Evolutionary conservation across 2,888 invertebrate genomes (phyloP).

Genomic region (Stenoptilia bipunctidactyla): DNA sequence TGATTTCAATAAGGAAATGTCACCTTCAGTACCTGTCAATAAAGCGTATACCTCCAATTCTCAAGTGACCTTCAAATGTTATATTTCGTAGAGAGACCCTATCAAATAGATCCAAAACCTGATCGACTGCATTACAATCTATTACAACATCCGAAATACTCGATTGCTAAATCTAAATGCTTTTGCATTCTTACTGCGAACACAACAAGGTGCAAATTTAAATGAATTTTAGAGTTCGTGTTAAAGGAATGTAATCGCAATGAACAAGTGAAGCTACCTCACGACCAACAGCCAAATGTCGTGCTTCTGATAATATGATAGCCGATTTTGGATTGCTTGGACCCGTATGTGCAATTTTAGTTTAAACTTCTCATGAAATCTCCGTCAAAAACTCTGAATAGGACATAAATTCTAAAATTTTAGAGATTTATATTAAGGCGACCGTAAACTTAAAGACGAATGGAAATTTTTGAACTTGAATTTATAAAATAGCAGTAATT

Average conservation of each 20-base stretch:
- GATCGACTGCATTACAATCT: conserved; percentile 32
- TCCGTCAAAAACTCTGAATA: too few relatives aligned
- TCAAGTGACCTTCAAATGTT: not conserved
- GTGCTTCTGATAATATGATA: too few relatives aligned
- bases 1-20: too few relatives aligned
- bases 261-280: not conserved
- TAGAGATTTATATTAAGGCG: too few relatives aligned
- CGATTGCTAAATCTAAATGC: not conserved
- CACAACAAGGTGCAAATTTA: conserved; percentile 8
- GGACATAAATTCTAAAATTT: too few relatives aligned
- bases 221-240: conserved; percentile 1
- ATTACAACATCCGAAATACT: conserved; percentile 25
- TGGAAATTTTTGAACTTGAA: too few relatives aligned
- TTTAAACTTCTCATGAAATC: too few relatives aligned
- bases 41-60: not conserved
- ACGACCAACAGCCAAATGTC: not conserved
- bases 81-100: too few relatives aligned
- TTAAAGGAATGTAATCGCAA: not conserved
- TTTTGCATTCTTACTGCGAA: not conserved
- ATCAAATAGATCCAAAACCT: conserved; percentile 33
- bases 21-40: not conserved
- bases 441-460: too few relatives aligned
- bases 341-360: too few relatives aligned
- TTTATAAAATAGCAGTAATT: too few relatives aligned
- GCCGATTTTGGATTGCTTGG: too few relatives aligned